These are phyloP conservation scores for Anas acuta DNA, from an alignment of 2,797 vertebrate species.

Conservation along the genomic window DNA sequence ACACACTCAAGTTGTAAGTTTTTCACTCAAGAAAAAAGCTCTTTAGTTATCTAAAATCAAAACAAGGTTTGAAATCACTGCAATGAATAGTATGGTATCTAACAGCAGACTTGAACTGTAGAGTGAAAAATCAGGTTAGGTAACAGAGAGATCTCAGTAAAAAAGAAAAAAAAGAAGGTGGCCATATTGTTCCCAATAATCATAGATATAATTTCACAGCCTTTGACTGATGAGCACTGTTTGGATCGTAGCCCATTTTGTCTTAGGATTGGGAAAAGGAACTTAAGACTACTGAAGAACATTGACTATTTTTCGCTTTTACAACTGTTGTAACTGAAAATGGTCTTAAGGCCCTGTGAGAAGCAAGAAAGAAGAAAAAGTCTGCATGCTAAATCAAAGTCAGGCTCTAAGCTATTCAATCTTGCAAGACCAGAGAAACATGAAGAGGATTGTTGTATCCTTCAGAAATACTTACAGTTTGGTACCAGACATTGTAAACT, in stretches of 20 bases:
- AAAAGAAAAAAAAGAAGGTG: background rate
- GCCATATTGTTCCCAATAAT: background rate
- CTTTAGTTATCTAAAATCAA: background rate
- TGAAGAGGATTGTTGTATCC: background rate
- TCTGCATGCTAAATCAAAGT: background rate
- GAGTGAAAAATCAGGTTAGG: background rate
- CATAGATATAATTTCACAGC: background rate
- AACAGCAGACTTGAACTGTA: background rate
- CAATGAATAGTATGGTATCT: fast-evolving
- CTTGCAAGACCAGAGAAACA: background rate
- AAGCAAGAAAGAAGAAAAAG: background rate
- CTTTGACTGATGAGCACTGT: background rate
- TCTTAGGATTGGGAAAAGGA: background rate
- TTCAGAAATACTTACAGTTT: background rate
- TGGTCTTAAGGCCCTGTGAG: background rate
- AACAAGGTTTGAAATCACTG: background rate
- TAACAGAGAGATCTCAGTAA: background rate
- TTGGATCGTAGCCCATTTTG: background rate
- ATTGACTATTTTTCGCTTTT: background rate
- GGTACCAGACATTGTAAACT: background rate
- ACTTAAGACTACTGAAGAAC: background rate
- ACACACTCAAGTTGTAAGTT: fast-evolving
- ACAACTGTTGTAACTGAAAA: background rate
- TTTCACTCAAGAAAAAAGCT: background rate
- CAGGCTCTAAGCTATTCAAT: background rate